Percentiles rank a stretch among this genome's conserved stretches.
phyloP scores from a whole-genome alignment of 2,797 vertebrate species.

The Peromyscus melanophrys region DNA sequence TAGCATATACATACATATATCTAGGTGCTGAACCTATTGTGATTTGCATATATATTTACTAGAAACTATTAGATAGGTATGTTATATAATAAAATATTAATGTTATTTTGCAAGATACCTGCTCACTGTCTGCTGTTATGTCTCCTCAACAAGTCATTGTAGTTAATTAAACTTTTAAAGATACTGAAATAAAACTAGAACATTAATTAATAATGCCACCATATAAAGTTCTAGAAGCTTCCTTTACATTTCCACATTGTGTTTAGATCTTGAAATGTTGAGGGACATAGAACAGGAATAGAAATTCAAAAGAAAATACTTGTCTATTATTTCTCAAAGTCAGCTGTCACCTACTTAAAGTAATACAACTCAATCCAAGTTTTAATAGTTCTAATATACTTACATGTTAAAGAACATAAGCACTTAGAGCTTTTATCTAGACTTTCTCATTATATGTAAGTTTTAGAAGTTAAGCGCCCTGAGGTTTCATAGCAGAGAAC shows the following conservation, averaged over 20 bases:
- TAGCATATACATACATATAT: neutral
- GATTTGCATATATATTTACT: neutral
- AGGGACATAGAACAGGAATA: constrained; percentile 33
- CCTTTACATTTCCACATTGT: neutral
- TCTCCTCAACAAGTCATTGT: neutral
- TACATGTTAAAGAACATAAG: constrained; percentile 8
- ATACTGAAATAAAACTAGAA: constrained; percentile 32
- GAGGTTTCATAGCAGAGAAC: constrained; percentile 37
- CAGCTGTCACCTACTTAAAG: constrained; percentile 13
- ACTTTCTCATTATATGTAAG: neutral
- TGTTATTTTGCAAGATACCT: neutral
- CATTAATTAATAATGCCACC: neutral
- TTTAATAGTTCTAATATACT: constrained; percentile 10
- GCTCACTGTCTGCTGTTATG: neutral
- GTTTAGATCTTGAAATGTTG: constrained; percentile 2
- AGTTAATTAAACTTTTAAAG: constrained; percentile 50
- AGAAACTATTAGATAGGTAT: neutral
- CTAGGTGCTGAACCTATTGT: neutral
- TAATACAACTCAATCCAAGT: neutral
- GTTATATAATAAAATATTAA: constrained; percentile 61
- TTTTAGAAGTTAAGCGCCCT: constrained; percentile 35
- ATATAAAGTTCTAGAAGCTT: neutral
- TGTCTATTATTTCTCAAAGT: constrained; percentile 26
- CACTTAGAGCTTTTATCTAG: neutral
- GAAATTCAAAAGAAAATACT: constrained; percentile 20